Evolutionary conservation across 2,797 vertebrate genomes (phyloP), one percentile per base, ranked within the genome.

Genomic region (Galagoides demidoff): DNA sequence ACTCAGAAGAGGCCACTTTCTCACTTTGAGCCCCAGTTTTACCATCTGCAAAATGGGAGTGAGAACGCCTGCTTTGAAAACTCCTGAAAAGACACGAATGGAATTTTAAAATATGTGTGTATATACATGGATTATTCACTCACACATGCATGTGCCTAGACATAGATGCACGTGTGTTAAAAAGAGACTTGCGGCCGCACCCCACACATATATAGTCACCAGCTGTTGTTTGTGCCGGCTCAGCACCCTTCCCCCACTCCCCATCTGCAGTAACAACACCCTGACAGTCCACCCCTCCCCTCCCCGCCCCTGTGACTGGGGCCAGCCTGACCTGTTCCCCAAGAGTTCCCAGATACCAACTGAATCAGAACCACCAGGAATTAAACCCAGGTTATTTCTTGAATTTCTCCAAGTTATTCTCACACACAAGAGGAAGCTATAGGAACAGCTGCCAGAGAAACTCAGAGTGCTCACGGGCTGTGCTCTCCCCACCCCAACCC

Each of bases 111-210:
- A 61, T 27, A 4, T 27, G 22, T 14, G 29, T 45, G 57, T 78
- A 49, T 25, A 12, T 34, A 20, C 31, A 34, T 23, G 19, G 12
- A n/a, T 45, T 22, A 29, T 5, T 29, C 52, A 61, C 17, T 27
- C 27, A 70, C 2, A 1, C 1, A 22, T 0, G 25, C 5, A 49
- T 39, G 25, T 49, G 12, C 10, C 39, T 1, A 5, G 4, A 3
- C 9, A 52, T 10, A 31, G 22, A 3, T 29, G 12, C 2, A 5
- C 1, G 5, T 14, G 13, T 25, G 34, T 76, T 25, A 78, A 25
- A 81, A 63, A 79, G 37, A 89, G 87, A 59, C 39, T 37, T 34
- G 17, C 4, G 19, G 59, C 29, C 5, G 0, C 8, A 22, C 59
- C 49, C 27, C 49, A 68, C 68, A 90, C 34, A 83, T 1, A 89